Evolutionary conservation across 2,113 vertebrate species (phyloP), one percentile per base, ranked within the genome.

Genomic region (Ifrita kowaldi): DNA sequence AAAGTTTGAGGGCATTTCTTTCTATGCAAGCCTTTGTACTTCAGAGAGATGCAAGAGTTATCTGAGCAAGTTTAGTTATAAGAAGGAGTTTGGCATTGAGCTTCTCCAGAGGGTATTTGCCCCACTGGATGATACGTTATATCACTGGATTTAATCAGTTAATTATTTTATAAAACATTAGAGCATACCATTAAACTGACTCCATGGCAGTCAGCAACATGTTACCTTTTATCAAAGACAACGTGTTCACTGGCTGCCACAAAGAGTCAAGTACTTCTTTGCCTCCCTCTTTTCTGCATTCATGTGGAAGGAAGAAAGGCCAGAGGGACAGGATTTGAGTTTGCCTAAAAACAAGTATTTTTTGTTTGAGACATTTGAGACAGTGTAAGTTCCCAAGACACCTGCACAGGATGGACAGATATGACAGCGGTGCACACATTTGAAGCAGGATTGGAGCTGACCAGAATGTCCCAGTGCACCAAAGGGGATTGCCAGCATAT

Each of bases 401-500:
- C 32, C 18, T 41, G 5, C 4, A 2, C 16, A 53, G 21, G 11
- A n/a, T 41, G 24, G 67, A 7, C 37, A 89, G 47, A 44, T 3
- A 6, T 2, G 8, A 42, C 7, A 56, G 35, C 8, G 27, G 4
- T 6, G 3, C 9, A 19, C 10, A 44, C 3, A 23, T 39, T 4
- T 62, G 35, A 15, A 52, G n/a, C 7, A 49, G 32, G 15, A 49
- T 10, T 67, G 28, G 19, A 63, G 27, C 24, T 69, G 37, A 7
- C 12, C 30, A 30, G n/a, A 55, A 56, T 32, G 17, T 4, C 12
- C 13, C 32, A 28, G 35, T n/a, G 60, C 9, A 44, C 18, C 27
- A 32, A 13, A 78, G 7, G 1, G 10, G 2, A 32, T 55, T n/a
- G 30, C 8, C 0, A 3, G 5, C 7, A 5, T 11, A 23, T 22